Base-by-base conservation (phyloP, 1,140 invertebrate species). In the Drosophila sechellia region DNA sequence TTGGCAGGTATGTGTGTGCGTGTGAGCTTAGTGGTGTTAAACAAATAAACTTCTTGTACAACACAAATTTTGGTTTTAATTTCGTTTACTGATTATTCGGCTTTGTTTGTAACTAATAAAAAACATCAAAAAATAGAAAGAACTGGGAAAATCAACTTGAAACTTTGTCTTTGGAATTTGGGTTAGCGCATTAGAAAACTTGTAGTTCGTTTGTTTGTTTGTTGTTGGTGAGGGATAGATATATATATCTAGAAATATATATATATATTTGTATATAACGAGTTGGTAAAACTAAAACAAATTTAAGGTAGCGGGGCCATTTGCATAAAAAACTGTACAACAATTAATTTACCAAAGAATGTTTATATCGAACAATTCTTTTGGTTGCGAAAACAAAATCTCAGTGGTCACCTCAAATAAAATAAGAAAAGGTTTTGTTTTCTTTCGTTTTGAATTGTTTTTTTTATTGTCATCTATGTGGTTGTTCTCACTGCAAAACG, bases 281-380 rank as follows among this genome's bases (percentile, higher is more conserved):
- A 22, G 52, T 68, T 34, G 48, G 46, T 54, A 76, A 86, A 90
- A 79, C 77, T 86, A 86, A 91, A 91, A 91, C 89, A 91, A 91
- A 91, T 91, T 91, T 80, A 86, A 83, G 89, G 78, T 91, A 91
- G 89, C 90, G 89, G 89, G 89, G 90, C 89, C 87, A 90, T 83
- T 90, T 86, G 80, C 84, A 85, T 78, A 54, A 71, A 25, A 57
- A 84, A 84, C 79, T 89, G 79, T 90, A 83, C 87, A 86, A 89
- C 84, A 89, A 83, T 89, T 13, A 73, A 79, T 70, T 79, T 58
- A 40, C 42, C 20, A 70, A 54, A 71, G 61, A 57, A 55, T 52
- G 35, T 50, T 63, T 72, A 63, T 50, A 66, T 59, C 60, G 68
- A 56, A 84, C 53, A 77, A 84, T 87, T 90, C 81, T 90, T 90